phyloP scores from a whole-genome alignment of 2,888 invertebrate species.

The Watsonalla cultraria region DNA sequence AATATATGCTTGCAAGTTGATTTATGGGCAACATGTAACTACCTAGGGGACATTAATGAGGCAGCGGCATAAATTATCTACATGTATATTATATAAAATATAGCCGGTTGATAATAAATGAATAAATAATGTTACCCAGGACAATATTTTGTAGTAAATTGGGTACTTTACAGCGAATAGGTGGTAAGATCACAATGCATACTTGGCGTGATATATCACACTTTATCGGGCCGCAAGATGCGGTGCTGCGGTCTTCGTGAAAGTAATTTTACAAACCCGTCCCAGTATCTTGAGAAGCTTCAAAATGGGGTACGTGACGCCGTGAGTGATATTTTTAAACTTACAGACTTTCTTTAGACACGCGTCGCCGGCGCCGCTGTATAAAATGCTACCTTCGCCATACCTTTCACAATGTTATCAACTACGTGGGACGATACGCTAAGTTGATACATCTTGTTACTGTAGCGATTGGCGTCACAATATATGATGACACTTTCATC shows the following conservation, averaged over 20 bases:
- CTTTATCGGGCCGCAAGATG: slow-evolving; percentile 42
- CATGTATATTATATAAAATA: neutral
- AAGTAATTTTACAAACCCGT: slow-evolving; percentile 44
- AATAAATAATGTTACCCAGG: slow-evolving; percentile 37
- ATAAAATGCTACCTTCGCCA: neutral
- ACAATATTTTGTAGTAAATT: slow-evolving; percentile 47
- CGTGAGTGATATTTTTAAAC: slow-evolving; percentile 40
- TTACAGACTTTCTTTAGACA: slow-evolving; percentile 25
- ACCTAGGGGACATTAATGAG: slow-evolving; percentile 30
- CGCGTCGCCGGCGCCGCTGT: slow-evolving; percentile 9
- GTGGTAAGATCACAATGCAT: slow-evolving; percentile 48
- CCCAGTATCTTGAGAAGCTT: slow-evolving; percentile 33
- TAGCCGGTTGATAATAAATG: slow-evolving; percentile 35
- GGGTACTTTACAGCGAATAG: slow-evolving; percentile 39
- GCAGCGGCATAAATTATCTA: slow-evolving; percentile 10
- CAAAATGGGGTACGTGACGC: slow-evolving; percentile 36
- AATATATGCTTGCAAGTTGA: slow-evolving; percentile 19
- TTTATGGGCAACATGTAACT: slow-evolving; percentile 25
- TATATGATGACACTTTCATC: too few relatives aligned
- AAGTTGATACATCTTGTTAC: too few relatives aligned
- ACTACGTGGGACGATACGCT: slow-evolving; percentile 2
- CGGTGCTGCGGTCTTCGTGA: slow-evolving; percentile 30
- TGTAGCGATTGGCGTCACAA: too few relatives aligned
- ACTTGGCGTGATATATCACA: slow-evolving; percentile 51
- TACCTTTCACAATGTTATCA: slow-evolving; percentile 6